Evolutionary conservation across 2,113 vertebrate genomes (phyloP).

Genomic region (Alexandromys fortis): DNA sequence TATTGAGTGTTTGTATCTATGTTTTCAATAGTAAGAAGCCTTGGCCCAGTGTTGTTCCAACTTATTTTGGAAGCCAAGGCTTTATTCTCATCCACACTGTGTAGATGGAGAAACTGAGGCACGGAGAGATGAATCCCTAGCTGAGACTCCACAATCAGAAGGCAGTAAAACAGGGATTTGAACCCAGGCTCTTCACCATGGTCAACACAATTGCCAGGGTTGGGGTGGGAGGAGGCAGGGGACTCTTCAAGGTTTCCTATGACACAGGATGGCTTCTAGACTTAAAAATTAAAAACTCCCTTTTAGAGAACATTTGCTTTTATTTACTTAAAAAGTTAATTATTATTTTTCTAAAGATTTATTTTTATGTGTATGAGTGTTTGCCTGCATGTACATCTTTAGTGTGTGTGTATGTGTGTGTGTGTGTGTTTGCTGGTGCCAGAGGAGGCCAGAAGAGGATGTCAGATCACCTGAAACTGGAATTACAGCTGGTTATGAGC

Average conservation of each 20-base stretch:
- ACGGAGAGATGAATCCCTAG: background rate
- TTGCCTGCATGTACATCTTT: background rate
- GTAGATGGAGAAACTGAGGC: accelerated
- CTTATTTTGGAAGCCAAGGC: background rate
- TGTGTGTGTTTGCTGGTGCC: background rate
- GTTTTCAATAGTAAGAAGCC: background rate
- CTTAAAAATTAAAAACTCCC: background rate
- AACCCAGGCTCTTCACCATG: no score
- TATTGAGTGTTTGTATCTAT: background rate
- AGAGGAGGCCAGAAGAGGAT: background rate
- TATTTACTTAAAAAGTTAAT: background rate
- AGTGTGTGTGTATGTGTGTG: background rate
- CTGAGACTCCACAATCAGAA: background rate
- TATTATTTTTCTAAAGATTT: background rate
- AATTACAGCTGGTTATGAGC: background rate
- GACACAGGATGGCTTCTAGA: background rate
- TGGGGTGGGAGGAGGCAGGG: background rate
- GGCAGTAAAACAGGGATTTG: background rate
- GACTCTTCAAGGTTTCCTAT: background rate
- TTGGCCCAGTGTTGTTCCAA: no score
- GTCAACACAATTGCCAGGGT: background rate
- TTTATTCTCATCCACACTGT: accelerated
- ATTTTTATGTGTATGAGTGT: background rate
- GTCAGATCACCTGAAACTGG: background rate
- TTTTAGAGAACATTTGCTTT: background rate